These are phyloP conservation scores for Pristiophorus japonicus DNA, from an alignment of 2,113 vertebrate genomes.

Conservation along the genomic window DNA sequence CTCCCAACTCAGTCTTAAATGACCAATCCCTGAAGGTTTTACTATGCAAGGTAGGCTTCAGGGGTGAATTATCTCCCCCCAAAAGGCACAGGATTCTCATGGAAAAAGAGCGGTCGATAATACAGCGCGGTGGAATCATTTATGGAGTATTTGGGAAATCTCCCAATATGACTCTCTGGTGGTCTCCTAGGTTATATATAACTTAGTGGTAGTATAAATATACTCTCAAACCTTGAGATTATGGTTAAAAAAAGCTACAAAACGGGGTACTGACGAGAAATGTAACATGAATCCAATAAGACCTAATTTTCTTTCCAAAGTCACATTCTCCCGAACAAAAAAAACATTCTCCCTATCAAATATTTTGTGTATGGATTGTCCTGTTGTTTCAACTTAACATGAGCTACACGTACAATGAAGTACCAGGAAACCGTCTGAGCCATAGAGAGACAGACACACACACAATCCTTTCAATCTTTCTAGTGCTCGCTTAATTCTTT, in stretches of 20 bases:
- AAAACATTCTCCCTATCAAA: not conserved
- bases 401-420: not conserved
- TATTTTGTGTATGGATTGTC: not conserved
- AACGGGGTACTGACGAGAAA: not conserved
- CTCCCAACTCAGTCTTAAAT: too few species aligned
- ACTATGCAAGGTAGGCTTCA: not conserved
- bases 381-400: conserved; percentile 21
- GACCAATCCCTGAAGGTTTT: not conserved
- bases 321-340: not conserved
- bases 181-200: not conserved
- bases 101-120: not conserved
- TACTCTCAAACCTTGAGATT: not conserved
- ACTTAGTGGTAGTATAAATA: not conserved
- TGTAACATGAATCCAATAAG: not conserved
- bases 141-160: not conserved
- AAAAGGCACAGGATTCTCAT: not conserved
- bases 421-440: not conserved
- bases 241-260: not conserved
- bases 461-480: not conserved
- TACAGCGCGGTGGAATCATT: not conserved
- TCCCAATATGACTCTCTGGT: not conserved
- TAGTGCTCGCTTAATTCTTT: not conserved
- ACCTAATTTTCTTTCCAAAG: not conserved
- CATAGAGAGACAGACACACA: too few species aligned
- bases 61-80: not conserved